These are phyloP conservation scores for Indri indri DNA, from an alignment of 2,113 vertebrate genomes.

Conservation along the genomic window DNA sequence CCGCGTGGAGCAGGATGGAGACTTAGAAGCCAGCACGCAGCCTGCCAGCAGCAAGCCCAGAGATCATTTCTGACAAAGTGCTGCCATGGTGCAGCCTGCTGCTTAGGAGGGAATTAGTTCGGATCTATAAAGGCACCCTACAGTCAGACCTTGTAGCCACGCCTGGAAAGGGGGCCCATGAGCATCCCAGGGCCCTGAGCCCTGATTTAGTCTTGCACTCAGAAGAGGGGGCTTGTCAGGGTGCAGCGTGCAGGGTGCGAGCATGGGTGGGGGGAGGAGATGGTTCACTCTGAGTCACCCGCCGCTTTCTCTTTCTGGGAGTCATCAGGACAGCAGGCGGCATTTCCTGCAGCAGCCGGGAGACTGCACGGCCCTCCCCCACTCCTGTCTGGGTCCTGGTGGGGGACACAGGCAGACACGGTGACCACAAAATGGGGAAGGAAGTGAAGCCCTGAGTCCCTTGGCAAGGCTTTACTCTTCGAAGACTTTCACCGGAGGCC, in stretches of 20 bases:
- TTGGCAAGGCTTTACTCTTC: neutral
- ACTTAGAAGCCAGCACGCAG: neutral
- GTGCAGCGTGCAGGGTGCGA: neutral
- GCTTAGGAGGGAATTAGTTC: neutral
- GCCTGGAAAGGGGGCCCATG: fast-evolving
- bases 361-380: neutral
- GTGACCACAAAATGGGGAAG: neutral
- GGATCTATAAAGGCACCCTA: neutral
- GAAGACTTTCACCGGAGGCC: neutral
- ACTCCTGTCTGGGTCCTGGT: neutral
- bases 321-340: neutral
- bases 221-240: neutral
- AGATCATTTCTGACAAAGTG: constrained; percentile 34
- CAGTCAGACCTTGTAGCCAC: neutral
- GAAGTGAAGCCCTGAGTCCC: neutral
- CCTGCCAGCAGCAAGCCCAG: neutral
- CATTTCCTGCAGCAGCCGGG: neutral
- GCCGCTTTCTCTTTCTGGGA: constrained; percentile 18
- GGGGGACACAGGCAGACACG: neutral
- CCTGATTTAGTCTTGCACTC: neutral
- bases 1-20: constrained; percentile 13
- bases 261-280: neutral
- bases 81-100: neutral
- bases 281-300: constrained; percentile 24
- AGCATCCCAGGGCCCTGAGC: neutral